Evolutionary conservation across 2,113 vertebrate genomes (phyloP).

Genomic region (Australoheros scitulus): DNA sequence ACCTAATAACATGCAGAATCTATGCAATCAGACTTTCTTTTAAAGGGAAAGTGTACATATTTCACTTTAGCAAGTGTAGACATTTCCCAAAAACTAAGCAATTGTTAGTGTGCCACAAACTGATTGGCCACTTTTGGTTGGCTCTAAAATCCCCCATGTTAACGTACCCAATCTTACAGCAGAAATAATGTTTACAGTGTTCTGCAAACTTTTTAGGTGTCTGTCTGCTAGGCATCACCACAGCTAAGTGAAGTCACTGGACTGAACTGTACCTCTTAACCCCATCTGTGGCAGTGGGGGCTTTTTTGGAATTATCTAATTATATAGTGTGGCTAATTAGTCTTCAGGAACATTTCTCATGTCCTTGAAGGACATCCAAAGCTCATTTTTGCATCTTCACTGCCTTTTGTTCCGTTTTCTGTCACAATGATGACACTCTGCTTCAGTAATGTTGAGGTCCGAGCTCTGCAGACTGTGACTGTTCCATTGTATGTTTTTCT

Average conservation of each 20-base stretch:
- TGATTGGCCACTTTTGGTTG: not conserved
- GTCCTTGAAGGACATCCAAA: too few relatives aligned
- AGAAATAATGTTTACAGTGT: not conserved
- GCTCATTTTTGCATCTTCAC: too few relatives aligned
- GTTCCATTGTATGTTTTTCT: too few relatives aligned
- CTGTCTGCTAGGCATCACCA: not conserved
- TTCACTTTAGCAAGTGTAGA: not conserved
- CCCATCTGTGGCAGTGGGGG: not conserved
- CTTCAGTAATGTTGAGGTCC: not conserved
- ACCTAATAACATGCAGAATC: constrained; percentile 45
- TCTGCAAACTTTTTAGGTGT: not conserved
- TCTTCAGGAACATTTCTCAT: too few relatives aligned
- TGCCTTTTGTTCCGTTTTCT: too few relatives aligned
- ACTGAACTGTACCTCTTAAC: not conserved
- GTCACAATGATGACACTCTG: too few relatives aligned
- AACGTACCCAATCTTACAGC: not conserved
- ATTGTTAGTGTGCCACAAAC: not conserved
- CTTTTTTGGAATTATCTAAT: too few relatives aligned
- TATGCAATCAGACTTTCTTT: constrained; percentile 35
- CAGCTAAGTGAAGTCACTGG: not conserved
- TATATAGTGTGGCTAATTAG: too few relatives aligned
- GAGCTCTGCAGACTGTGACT: not conserved
- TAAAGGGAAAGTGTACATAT: constrained; percentile 32
- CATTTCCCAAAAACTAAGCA: not conserved
- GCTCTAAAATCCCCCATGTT: not conserved